Evolutionary conservation across 2,888 invertebrate species (phyloP).

Genomic region (Pyrgus malvae): DNA sequence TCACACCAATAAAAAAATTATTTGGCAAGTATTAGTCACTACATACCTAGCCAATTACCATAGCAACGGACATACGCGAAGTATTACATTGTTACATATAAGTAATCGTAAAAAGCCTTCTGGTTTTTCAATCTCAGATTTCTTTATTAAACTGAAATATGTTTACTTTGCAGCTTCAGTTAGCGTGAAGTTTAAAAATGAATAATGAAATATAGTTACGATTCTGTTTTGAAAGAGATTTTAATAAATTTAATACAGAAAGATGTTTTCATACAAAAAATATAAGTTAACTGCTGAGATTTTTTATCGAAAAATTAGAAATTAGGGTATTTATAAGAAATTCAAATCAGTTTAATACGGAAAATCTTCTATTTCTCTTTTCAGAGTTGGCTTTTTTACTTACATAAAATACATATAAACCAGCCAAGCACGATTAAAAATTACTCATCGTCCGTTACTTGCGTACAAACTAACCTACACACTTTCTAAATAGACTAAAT

Average conservation of each 20-base stretch:
- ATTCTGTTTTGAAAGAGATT: no score
- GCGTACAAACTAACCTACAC: conserved; percentile 59
- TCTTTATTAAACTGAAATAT: no score
- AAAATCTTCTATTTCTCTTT: neutral
- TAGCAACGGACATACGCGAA: conserved; percentile 11
- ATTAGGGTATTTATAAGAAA: no score
- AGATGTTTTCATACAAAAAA: no score
- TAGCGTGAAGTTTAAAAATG: no score
- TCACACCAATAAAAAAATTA: conserved; percentile 55
- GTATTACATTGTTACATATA: neutral
- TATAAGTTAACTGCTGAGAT: no score
- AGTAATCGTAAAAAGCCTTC: neutral
- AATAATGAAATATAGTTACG: no score
- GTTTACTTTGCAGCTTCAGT: no score
- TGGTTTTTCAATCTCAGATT: neutral
- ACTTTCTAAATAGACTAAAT: conserved; percentile 48
- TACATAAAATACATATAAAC: conserved; percentile 33
- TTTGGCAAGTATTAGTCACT: conserved; percentile 64
- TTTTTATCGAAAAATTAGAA: no score
- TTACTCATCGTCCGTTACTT: conserved; percentile 46
- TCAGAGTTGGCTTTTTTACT: neutral
- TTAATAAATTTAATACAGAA: no score
- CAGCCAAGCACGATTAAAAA: conserved; percentile 66
- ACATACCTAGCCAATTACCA: conserved; percentile 35
- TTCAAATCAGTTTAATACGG: neutral